These are phyloP conservation scores for Axis porcinus DNA, from an alignment of 2,113 vertebrate genomes.

Conservation along the genomic window DNA sequence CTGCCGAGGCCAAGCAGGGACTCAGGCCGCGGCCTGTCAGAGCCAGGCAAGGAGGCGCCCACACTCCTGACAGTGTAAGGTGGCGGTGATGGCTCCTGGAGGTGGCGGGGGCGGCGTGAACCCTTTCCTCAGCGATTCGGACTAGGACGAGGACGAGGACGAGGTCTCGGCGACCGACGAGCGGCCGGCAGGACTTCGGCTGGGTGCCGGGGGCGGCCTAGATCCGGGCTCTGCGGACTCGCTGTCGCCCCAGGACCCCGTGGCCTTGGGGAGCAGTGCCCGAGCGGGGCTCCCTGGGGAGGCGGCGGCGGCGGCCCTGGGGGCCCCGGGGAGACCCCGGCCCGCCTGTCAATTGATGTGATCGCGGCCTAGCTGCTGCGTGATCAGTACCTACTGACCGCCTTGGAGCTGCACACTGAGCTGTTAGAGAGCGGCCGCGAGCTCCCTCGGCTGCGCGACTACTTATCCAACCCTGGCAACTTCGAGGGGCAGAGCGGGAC, in stretches of 20 bases:
- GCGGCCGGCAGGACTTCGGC: conserved; percentile 78
- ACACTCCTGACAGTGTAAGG: conserved; percentile 74
- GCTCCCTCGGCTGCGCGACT: too few relatives aligned
- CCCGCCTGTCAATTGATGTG: too few relatives aligned
- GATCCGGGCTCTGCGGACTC: conserved; percentile 78
- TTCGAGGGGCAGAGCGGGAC: too few relatives aligned
- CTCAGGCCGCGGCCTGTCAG: conserved; percentile 25
- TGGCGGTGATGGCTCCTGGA: conserved; percentile 80
- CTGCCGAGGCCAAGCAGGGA: neutral
- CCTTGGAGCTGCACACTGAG: too few relatives aligned
- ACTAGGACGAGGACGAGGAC: conserved; percentile 93
- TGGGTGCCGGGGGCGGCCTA: conserved; percentile 60
- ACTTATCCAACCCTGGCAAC: too few relatives aligned
- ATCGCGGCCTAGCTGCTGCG: too few relatives aligned
- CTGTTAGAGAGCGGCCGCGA: too few relatives aligned
- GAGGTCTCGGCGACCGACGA: conserved; percentile 72
- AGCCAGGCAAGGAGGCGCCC: conserved; percentile 33
- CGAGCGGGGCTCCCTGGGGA: conserved; percentile 75
- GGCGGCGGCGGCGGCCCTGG: conserved; percentile 67
- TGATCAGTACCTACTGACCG: too few relatives aligned
- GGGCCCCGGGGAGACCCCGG: neutral
- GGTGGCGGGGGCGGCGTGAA: conserved; percentile 85
- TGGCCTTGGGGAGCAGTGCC: conserved; percentile 63
- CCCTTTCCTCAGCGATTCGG: conserved; percentile 95
- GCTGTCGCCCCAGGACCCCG: conserved; percentile 81